Evolutionary conservation across 2,113 vertebrate species (phyloP), one percentile per base, ranked within the genome.

Genomic region (Salvelinus fontinalis): DNA sequence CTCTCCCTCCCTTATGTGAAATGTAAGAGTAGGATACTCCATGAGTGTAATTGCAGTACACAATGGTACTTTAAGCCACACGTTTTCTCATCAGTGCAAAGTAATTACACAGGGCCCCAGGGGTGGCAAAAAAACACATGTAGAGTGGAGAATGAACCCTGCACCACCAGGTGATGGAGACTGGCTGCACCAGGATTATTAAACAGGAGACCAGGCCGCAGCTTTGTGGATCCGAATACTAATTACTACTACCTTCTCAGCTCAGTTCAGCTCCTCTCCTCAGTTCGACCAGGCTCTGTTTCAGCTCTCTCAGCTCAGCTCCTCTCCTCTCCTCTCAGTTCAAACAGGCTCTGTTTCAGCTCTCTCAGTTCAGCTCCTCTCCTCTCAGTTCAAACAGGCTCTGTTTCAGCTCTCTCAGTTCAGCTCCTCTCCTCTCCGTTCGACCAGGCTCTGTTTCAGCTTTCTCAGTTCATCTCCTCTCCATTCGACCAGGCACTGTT

Each of bases 61-160:
- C 86, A 79, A 85, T 82, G 85, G 81, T 74, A 81, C 79, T 90
- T 84, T 83, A 79, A 87, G 81, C 77, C 0, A 5, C 26, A 74
- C 73, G 75, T 73, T 4, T 79, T 79, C 86, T 89, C 85, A 89
- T 90, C 86, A 86, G 80, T 86, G 12, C 80, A 0, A 71, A 84
- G 84, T 84, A 87, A 90, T 90, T 89, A 89, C 86, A 77, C 51
- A 44, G 72, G 64, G 67, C 84, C 78, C 82, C 9, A 31, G 71
- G 81, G 73, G 85, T 78, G 73, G 78, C 66, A 84, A 87, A 83
- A 87, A 86, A 88, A 89, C 83, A 84, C 86, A 83, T 59, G 14
- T 73, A 48, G 75, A 80, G 82, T 71, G 34, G 75, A 79, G 80
- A 81, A 87, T 81, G 75, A 86, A 83, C 76, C 82, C 77, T 68